These are phyloP conservation scores for Nymphicus hollandicus DNA, from an alignment of 2,113 vertebrate genomes.

Conservation along the genomic window DNA sequence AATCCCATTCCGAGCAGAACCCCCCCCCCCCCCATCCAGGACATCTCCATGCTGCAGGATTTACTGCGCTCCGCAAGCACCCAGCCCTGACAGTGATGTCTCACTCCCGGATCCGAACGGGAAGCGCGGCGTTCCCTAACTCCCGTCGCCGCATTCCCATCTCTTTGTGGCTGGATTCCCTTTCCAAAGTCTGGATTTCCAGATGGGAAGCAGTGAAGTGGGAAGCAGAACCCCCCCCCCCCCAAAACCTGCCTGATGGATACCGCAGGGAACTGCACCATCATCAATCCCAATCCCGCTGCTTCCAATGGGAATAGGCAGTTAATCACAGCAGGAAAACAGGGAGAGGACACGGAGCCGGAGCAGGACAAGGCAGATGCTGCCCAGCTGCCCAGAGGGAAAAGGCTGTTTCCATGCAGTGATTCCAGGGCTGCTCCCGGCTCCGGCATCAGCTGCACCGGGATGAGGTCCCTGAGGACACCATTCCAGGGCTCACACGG, in stretches of 20 bases:
- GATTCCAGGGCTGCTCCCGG: background rate
- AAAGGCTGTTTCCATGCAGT: background rate
- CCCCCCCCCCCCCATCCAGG: background rate
- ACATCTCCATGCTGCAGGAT: rapidly evolving
- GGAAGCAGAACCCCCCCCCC: background rate
- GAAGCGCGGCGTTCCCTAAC: background rate
- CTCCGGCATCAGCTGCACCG: background rate
- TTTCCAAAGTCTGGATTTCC: no score
- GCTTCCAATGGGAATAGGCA: background rate
- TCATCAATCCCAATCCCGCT: background rate
- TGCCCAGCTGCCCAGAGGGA: background rate
- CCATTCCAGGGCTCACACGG: background rate
- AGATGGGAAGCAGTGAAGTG: background rate
- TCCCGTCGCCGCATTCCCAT: rapidly evolving
- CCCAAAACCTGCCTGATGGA: rapidly evolving
- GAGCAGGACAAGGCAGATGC: background rate
- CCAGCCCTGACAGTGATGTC: background rate
- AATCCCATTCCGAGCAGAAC: background rate
- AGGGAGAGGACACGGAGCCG: background rate
- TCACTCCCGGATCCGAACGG: background rate
- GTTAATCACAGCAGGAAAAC: background rate
- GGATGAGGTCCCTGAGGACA: background rate
- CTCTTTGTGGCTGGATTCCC: no score
- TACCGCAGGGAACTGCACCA: background rate
- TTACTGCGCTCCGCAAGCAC: background rate